Conservation (phyloP, 2,888 invertebrate species). For the Cephalotes varians region DNA sequence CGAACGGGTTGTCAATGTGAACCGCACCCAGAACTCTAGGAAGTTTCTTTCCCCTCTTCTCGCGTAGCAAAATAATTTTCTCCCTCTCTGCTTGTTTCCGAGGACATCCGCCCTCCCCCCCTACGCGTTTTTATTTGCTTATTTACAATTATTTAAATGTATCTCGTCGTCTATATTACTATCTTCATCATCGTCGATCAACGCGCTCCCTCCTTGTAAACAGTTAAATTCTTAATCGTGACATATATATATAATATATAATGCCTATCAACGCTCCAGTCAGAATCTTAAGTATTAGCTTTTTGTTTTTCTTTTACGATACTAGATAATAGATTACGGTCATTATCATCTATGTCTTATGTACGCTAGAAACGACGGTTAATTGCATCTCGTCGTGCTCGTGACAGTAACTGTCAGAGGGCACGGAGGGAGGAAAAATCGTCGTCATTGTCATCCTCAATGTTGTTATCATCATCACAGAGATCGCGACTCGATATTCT, state of each 20-base stretch:
- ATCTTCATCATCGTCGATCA: conserved; percentile 58
- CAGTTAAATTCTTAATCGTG: conserved; percentile 53
- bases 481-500: conserved; percentile 73
- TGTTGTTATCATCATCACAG: conserved; percentile 73
- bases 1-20: conserved; percentile 28
- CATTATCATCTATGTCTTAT: conserved; percentile 62
- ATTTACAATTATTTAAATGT: conserved; percentile 62
- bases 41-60: conserved; percentile 48
- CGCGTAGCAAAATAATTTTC: conserved; percentile 77
- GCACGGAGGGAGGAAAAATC: conserved; percentile 61
- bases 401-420: conserved; percentile 58
- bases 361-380: conserved; percentile 60
- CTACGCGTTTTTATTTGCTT: conserved; percentile 57
- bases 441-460: conserved; percentile 43
- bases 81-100: conserved; percentile 33
- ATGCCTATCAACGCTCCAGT: conserved; percentile 61
- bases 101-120: neutral
- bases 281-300: conserved; percentile 68
- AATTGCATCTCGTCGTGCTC: conserved; percentile 64
- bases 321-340: conserved; percentile 64
- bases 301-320: conserved; percentile 61
- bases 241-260: conserved; percentile 59
- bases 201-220: conserved; percentile 56
- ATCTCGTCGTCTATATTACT: conserved; percentile 50
- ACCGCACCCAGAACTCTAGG: conserved; percentile 23